Evolutionary conservation across 2,888 invertebrate genomes (phyloP), one percentile per base, ranked within the genome.

Genomic region (Eupeodes luniger): DNA sequence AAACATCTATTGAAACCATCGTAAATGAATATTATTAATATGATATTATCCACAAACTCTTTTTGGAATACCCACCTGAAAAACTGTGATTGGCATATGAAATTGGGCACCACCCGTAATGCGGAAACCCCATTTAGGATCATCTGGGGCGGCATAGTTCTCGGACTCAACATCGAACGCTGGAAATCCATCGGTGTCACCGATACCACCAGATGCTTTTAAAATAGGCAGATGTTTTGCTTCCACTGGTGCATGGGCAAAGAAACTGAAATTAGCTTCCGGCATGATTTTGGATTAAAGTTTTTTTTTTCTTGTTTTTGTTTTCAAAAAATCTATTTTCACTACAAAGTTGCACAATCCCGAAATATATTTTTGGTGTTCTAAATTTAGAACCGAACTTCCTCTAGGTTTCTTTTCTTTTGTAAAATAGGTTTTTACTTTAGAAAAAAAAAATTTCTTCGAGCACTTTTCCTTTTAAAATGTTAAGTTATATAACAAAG

Each of bases 71-170:
- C 91, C 91, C 90, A 94, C 94, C 92, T 94, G 94, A 91, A 94
- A 94, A 51, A 94, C 93, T 47, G 94, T 94, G 74, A 94, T 89
- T 57, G 94, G 94, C 94, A 94, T 94, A 77, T 93, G 93, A 90
- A 94, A 94, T 75, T 94, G 93, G 44, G 93, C 92, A 51, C 94
- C 94, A 53, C 94, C 94, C 66, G 94, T 94, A 89, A 94, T 92
- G 76, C 94, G 91, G 87, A 94, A 94, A 36, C 94, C 94, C 93
- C 94, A 94, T 83, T 92, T 92, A n/a, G 91, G 90, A 81, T 93
- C 93, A 82, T 93, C 93, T 89, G 93, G 92, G 49, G 91, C 90
- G 49, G 91, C 92, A 77, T 93, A 93, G 19, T 90, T 91, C 70
- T 93, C 92, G 66, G 93, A 92, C 12, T 93, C 93, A 16, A 92